These are phyloP conservation scores for Aplysia californica DNA, from an alignment of 1,140 invertebrate genomes.

Conservation along the genomic window DNA sequence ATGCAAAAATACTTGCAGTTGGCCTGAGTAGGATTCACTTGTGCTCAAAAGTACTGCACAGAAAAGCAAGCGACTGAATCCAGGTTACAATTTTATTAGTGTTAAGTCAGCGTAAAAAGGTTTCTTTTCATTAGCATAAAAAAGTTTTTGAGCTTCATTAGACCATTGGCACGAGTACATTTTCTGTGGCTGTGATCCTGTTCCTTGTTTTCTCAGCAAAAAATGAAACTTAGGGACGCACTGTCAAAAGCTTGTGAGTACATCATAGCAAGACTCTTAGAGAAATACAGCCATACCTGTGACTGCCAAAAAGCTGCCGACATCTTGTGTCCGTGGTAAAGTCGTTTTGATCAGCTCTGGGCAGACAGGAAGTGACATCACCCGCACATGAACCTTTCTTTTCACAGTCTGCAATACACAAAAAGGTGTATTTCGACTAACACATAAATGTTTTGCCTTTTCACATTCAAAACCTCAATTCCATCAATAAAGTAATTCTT, in stretches of 20 bases:
- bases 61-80: too few relatives aligned
- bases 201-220: neutral
- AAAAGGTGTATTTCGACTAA: conserved; percentile 3
- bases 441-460: neutral
- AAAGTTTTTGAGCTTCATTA: neutral
- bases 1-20: too few relatives aligned
- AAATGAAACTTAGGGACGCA: too few relatives aligned
- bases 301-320: conserved; percentile 74
- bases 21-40: too few relatives aligned
- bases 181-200: neutral
- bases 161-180: neutral
- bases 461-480: neutral
- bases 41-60: too few relatives aligned
- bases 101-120: too few relatives aligned
- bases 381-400: conserved; percentile 75
- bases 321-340: conserved; percentile 77
- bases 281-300: conserved; percentile 43
- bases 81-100: too few relatives aligned
- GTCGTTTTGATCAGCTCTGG: conserved; percentile 66
- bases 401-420: conserved; percentile 70
- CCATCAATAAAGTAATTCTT: neutral
- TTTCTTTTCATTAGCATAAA: too few relatives aligned
- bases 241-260: neutral
- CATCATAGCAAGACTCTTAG: neutral
- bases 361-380: conserved; percentile 67